phyloP scores from a whole-genome alignment of 2,797 vertebrate genomes.

The Phrynocephalus guinanensis region DNA sequence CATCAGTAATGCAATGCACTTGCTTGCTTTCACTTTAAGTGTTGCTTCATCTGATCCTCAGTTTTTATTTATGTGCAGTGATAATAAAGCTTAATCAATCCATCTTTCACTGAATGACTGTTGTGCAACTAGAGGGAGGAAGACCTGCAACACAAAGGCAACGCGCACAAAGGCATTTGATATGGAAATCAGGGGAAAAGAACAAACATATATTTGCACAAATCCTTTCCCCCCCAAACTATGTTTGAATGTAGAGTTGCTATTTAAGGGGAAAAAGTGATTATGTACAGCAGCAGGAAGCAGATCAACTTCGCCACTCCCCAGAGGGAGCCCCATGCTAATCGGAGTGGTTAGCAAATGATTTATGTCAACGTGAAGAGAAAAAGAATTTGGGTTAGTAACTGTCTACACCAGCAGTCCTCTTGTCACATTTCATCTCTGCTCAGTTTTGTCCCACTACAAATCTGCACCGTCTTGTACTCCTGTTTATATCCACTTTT shows the following conservation, averaged over 20 bases:
- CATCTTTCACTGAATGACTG: background rate
- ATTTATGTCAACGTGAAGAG: background rate
- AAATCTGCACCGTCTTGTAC: background rate
- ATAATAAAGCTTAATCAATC: background rate
- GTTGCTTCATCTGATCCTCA: background rate
- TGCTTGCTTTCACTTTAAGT: background rate
- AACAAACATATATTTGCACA: constrained; percentile 7
- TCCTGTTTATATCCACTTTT: background rate
- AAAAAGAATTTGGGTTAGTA: background rate
- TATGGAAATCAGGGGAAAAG: constrained; percentile 9
- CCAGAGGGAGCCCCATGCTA: background rate
- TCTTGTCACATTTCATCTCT: constrained; percentile 13
- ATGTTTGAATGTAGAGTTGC: background rate
- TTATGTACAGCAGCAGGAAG: constrained; percentile 3
- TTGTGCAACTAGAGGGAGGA: background rate
- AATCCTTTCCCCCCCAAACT: background rate
- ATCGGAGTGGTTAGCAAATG: constrained; percentile 18
- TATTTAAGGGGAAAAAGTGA: constrained; percentile 7
- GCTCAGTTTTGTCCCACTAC: background rate
- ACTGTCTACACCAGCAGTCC: background rate
- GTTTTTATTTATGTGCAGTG: background rate
- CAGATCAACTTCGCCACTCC: background rate
- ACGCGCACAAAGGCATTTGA: background rate
- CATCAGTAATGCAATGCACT: background rate
- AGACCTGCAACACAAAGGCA: background rate